Conservation (phyloP, 2,797 vertebrate genomes). For the Girardinus metallicus region DNA sequence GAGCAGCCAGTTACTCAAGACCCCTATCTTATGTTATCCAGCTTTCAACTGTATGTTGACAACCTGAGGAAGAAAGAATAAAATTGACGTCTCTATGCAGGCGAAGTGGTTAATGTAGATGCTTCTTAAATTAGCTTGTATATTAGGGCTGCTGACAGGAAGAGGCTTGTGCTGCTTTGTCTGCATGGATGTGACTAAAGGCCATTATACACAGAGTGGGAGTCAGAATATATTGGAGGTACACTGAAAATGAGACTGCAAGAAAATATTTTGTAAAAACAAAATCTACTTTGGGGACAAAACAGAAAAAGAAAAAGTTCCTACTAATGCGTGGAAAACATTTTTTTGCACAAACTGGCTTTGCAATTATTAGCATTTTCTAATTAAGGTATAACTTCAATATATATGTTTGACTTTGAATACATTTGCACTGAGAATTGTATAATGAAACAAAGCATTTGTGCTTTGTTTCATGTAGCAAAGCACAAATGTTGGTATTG, state of each 20-base stretch:
- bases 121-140: slow-evolving; percentile 40
- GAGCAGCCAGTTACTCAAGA: slow-evolving; percentile 47
- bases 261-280: slow-evolving; percentile 36
- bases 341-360: not conserved
- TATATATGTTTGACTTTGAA: not conserved
- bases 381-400: not conserved
- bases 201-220: slow-evolving; percentile 41
- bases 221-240: slow-evolving; percentile 42
- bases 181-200: slow-evolving; percentile 61
- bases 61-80: slow-evolving; percentile 44
- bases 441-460: not conserved
- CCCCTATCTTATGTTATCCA: slow-evolving; percentile 55
- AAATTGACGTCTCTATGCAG: slow-evolving; percentile 45
- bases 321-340: slow-evolving; percentile 15
- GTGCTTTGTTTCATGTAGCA: not conserved
- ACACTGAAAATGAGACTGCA: slow-evolving; percentile 37
- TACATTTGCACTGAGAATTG: not conserved
- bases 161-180: slow-evolving; percentile 46
- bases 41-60: slow-evolving; percentile 50
- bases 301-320: slow-evolving; percentile 33
- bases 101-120: slow-evolving; percentile 40
- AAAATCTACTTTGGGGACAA: slow-evolving; percentile 24
- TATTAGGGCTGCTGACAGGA: slow-evolving; percentile 47
- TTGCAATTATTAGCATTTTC: not conserved
- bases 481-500: not conserved